Conservation (phyloP, 2,797 vertebrate genomes). For the Brachyalestes nurse region DNA sequence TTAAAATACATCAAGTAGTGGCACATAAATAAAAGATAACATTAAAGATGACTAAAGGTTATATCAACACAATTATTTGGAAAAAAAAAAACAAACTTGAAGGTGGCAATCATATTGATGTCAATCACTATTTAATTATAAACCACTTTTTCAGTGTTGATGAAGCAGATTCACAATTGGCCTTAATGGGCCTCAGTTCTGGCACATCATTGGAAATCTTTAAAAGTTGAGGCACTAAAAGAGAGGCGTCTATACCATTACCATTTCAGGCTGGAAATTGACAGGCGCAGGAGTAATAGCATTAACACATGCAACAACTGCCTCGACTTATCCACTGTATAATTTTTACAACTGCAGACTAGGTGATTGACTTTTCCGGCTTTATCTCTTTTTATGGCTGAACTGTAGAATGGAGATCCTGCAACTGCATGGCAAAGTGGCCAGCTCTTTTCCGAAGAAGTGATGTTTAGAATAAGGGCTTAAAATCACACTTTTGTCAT, state of each 20-base stretch:
- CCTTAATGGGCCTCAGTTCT: too few relatives aligned
- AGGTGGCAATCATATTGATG: too few relatives aligned
- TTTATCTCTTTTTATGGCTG: background rate
- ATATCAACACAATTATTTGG: too few relatives aligned
- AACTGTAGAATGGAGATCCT: background rate
- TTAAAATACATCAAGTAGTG: too few relatives aligned
- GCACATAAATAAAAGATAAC: too few relatives aligned
- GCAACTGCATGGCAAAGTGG: background rate
- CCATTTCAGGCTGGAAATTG: background rate
- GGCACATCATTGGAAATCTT: slow-evolving; percentile 23
- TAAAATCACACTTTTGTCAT: slow-evolving; percentile 14
- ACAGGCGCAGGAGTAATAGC: slow-evolving; percentile 8
- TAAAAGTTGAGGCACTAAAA: slow-evolving; percentile 10
- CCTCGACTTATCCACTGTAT: background rate
- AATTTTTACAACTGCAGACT: background rate
- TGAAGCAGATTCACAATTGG: background rate
- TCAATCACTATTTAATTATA: too few relatives aligned
- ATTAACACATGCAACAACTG: background rate
- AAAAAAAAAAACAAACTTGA: too few relatives aligned
- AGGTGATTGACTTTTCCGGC: slow-evolving; percentile 11
- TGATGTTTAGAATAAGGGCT: too few relatives aligned
- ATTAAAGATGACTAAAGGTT: too few relatives aligned
- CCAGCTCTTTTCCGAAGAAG: background rate
- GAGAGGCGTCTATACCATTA: slow-evolving; percentile 8
- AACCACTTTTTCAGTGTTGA: background rate